Evolutionary conservation across 2,113 vertebrate genomes (phyloP), one percentile per base, ranked within the genome.

Genomic region (Puntigrus tetrazona): DNA sequence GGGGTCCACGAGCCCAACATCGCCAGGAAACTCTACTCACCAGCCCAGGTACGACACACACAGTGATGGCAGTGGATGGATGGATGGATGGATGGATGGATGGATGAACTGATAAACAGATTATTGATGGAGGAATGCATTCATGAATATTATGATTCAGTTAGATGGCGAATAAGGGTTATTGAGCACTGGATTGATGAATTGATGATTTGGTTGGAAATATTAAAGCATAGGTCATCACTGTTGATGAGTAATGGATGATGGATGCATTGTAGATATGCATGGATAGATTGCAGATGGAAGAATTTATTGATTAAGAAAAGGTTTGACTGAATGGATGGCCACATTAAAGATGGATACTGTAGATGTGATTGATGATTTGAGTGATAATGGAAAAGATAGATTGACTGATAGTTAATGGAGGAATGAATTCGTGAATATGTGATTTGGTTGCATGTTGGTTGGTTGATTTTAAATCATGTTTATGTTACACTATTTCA

Each of bases 11-110:
- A 86, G 78, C 79, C 84, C 38, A 78, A 82, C 7, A 87, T 91
- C 78, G 95, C 95, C 91, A 85, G 93, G 88, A 94, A 92, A 72
- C 92, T 95, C 88, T 97, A 96, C 92, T 98, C 96, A 67, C 96
- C 97, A 77, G 96, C 96, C 86, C 98, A 99, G 96, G 98, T 99
- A 90, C 90, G 93, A 76, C 41, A 78, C 50, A 22, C 10, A 25
- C 20, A 47, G n/a, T 5, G 5, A 11, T 78, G 25, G 8, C 5
- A 55, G 69, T 11, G 47, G 50, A 47, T 84, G 34, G 72, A 65
- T 82, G 47, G 5, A 73, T 61, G 45, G 75, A 79, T 77, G 36
- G 5, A 73, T 59, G 43, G 59, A 43, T 83, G 29, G 70, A 61
- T 81, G 57, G 4, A 72, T 45, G 43, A 61, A 78, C 69, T 36